Evolutionary conservation across 2,888 invertebrate genomes (phyloP).

Genomic region (Melinopterus prodromus): DNA sequence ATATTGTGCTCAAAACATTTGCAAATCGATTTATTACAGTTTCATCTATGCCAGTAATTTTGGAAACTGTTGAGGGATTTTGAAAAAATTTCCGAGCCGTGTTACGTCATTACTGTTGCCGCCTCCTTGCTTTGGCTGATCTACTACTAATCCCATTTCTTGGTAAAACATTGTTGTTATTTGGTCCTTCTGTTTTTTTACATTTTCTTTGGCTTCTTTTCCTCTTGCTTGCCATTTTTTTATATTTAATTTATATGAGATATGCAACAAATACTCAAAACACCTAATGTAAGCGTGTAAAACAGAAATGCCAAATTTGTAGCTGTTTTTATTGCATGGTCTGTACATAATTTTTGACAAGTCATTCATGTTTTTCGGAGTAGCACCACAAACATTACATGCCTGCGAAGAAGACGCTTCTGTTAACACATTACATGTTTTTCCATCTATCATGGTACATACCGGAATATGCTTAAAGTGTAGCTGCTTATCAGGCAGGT

Average conservation of each 20-base stretch:
- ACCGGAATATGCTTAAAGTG: conserved; percentile 6
- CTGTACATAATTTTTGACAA: neutral
- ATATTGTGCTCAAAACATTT: neutral
- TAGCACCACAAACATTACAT: conserved; percentile 17
- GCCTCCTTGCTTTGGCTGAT: conserved; percentile 17
- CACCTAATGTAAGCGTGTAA: neutral
- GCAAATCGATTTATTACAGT: too few species aligned
- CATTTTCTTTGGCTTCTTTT: conserved; percentile 12
- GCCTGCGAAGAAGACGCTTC: conserved; percentile 9
- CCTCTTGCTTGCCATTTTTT: conserved; percentile 12
- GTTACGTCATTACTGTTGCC: conserved; percentile 12
- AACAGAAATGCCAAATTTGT: conserved; percentile 18
- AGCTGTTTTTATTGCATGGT: conserved; percentile 8
- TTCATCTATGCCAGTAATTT: neutral
- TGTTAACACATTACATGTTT: conserved; percentile 13
- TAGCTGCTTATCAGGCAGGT: conserved; percentile 11
- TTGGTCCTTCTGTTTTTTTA: neutral
- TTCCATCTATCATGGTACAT: conserved; percentile 15
- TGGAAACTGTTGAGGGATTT: neutral
- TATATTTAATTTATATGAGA: conserved; percentile 12
- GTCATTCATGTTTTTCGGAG: neutral
- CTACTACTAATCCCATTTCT: conserved; percentile 22
- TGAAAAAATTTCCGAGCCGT: conserved; percentile 11
- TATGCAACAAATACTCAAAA: neutral
- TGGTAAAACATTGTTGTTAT: conserved; percentile 8